Base-by-base conservation (phyloP, 2,797 vertebrate species). In the Atherinosoma microstoma region DNA sequence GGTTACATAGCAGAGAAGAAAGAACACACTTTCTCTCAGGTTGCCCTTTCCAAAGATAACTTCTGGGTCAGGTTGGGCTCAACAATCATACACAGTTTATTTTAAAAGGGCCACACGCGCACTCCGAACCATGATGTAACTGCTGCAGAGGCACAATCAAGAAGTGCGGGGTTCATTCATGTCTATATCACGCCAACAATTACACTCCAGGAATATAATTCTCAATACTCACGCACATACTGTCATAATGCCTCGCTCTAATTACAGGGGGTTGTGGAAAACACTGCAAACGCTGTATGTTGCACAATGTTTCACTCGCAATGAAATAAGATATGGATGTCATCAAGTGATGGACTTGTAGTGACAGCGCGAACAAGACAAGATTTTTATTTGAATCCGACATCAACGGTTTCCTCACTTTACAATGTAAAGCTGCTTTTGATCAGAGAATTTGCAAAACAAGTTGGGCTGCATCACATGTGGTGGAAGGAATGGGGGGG, bases 161-260 rank as follows among this genome's bases (percentile, higher is more conserved):
- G 16, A 62, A 82, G 78, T 12, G 18, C 64, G 53, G 65, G 63
- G n/a, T 89, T 82, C 83, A 78, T 90, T 91, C 89, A 81, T 72
- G 85, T 84, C 80, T 59, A 49, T 67, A 78, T 85, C 79, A 72
- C 70, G 86, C 86, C 90, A 90, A 80, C 80, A 87, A 92, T 86
- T 87, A 89, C 80, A 67, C 80, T 85, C 59, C 36, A 57, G 53
- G 78, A 87, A 89, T 86, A 87, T 92, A 91, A 93, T 91, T 92
- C 79, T 78, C 83, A 73, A 76, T 79, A 79, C 89, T 89, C 93
- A 91, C 90, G 87, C 89, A 89, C 87, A 86, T 54, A 66, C 83
- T 83, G 87, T 89, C 84, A 86, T 90, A 87, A 87, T 77, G 56
- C 86, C 68, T 42, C 6, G 81, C 78, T 86, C 59, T 88, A 88